Conservation (phyloP, 2,888 invertebrate genomes). For the Parasteatoda lunata region DNA sequence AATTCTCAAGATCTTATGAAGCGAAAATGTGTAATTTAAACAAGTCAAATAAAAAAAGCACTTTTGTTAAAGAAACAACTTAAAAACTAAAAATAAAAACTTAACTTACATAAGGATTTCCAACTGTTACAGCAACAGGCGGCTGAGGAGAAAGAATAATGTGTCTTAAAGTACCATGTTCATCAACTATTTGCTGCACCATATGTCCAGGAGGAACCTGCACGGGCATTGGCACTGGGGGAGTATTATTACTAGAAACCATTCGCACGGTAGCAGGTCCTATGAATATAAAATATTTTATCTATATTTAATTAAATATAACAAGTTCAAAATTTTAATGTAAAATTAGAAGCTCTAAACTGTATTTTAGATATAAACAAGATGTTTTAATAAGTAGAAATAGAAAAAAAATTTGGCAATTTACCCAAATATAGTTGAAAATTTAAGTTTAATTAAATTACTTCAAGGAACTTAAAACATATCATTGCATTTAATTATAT, state of each 20-base stretch:
- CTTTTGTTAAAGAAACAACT: too few species aligned
- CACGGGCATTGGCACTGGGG: conserved; percentile 87
- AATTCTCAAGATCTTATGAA: too few species aligned
- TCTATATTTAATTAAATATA: too few species aligned
- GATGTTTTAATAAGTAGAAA: neutral
- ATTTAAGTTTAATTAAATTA: too few species aligned
- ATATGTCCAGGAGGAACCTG: conserved; percentile 92
- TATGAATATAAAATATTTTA: neutral
- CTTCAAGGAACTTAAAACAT: too few species aligned
- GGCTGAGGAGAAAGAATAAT: conserved; percentile 83
- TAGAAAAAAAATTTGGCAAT: too few species aligned
- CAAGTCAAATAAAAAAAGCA: too few species aligned
- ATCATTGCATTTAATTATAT: too few species aligned
- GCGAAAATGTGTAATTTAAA: too few species aligned
- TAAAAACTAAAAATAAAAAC: neutral
- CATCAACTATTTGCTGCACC: conserved; percentile 93
- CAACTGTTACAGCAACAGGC: conserved; percentile 64
- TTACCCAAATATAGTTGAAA: too few species aligned
- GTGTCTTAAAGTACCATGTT: conserved; percentile 89
- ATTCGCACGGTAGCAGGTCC: conserved; percentile 68
- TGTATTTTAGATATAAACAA: neutral
- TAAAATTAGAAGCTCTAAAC: neutral
- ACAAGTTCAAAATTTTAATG: neutral
- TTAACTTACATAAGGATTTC: conserved; percentile 61
- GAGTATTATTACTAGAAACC: conserved; percentile 66